Evolutionary conservation across 2,113 vertebrate genomes (phyloP).

Genomic region (human (Homo sapiens)): DNA sequence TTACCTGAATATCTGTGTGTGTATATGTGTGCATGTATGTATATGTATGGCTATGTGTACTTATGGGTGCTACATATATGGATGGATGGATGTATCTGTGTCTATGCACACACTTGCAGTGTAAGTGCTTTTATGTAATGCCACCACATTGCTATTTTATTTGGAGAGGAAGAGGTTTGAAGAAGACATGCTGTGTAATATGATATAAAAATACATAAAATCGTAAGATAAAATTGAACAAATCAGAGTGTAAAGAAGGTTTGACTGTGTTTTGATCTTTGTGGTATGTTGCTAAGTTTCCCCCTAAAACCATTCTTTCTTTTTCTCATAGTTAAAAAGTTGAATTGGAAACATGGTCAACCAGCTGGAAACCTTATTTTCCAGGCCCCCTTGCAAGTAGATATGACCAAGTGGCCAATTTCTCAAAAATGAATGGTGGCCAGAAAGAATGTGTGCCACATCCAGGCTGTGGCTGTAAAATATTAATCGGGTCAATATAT

Average conservation of each 20-base stretch:
- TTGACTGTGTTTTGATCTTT: neutral
- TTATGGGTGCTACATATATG: neutral
- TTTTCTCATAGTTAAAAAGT: neutral
- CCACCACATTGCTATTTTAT: neutral
- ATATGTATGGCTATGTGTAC: neutral
- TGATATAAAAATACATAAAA: neutral
- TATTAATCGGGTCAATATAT: neutral
- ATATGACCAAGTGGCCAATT: neutral
- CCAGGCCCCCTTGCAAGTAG: neutral
- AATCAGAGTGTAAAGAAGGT: neutral
- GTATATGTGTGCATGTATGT: neutral
- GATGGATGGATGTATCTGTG: neutral
- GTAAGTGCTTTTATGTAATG: neutral
- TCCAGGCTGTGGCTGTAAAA: neutral
- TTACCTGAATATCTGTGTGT: neutral
- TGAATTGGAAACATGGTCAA: neutral
- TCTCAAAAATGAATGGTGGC: neutral
- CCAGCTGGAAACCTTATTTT: neutral
- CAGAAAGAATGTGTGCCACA: neutral
- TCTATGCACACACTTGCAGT: neutral
- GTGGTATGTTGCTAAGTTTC: neutral
- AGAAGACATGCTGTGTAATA: neutral
- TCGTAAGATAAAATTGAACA: neutral
- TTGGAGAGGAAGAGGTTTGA: neutral
- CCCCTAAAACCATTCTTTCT: neutral